Evolutionary conservation across 2,113 vertebrate species (phyloP).

Genomic region (Acrocephalus arundinaceus): DNA sequence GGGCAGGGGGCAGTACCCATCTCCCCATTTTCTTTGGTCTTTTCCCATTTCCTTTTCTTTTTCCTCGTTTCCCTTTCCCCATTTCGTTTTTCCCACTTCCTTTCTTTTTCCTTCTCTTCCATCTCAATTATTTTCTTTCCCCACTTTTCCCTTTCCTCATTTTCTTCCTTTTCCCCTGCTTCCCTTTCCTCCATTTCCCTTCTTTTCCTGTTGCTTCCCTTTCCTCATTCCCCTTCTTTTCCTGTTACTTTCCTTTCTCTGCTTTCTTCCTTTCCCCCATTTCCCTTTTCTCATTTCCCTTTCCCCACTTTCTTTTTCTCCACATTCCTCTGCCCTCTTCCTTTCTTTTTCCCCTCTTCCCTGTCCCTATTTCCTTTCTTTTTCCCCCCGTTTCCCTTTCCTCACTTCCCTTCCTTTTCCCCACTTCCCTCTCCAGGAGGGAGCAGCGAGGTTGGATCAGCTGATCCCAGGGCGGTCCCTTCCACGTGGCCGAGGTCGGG

Average conservation of each 20-base stretch:
- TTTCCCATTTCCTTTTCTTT: not conserved
- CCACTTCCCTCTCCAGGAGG: not conserved
- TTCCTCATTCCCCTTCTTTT: not conserved
- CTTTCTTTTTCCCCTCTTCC: not conserved
- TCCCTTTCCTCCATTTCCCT: too few species aligned
- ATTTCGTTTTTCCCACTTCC: not conserved
- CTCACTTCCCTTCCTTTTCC: not conserved
- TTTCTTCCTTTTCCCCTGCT: not conserved
- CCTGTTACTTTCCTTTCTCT: accelerated
- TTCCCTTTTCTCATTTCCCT: not conserved
- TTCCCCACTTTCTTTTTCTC: too few species aligned
- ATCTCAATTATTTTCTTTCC: not conserved
- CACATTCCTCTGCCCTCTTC: not conserved
- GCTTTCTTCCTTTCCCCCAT: not conserved
- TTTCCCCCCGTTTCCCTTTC: not conserved
- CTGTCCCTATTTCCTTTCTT: not conserved
- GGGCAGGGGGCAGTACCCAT: not conserved
- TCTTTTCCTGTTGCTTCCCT: too few species aligned
- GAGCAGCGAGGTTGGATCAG: not conserved
- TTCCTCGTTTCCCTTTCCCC: not conserved
- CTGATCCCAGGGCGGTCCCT: not conserved
- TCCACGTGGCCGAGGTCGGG: accelerated
- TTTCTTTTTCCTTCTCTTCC: not conserved
- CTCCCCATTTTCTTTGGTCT: not conserved
- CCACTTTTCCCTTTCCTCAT: not conserved